phyloP scores from a whole-genome alignment of 2,888 invertebrate species.

The Aromia moschata region DNA sequence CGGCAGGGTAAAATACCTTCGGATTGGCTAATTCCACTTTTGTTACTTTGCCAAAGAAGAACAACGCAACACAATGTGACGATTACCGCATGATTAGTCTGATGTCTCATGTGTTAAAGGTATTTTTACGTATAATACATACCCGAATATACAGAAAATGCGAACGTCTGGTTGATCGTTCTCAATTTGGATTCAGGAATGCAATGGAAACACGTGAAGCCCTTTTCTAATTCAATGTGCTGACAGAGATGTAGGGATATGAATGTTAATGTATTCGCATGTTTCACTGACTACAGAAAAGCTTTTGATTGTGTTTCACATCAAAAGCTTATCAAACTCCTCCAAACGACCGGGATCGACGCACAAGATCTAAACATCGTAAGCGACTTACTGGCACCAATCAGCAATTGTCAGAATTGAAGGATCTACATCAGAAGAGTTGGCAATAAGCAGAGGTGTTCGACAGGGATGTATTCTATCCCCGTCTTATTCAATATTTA shows the following conservation, averaged over 20 bases:
- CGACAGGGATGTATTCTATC: no score
- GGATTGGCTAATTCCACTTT: conserved; percentile 2
- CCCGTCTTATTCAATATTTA: no score
- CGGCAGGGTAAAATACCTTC: no score
- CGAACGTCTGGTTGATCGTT: not conserved
- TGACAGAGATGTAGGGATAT: not conserved
- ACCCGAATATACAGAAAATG: not conserved
- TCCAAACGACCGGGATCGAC: not conserved
- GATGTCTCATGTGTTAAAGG: conserved; percentile 1
- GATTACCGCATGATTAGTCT: conserved; percentile 7
- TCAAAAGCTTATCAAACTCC: not conserved
- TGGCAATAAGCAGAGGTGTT: no score
- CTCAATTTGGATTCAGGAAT: not conserved
- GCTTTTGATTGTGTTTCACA: not conserved
- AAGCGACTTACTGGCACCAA: no score
- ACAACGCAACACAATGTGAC: not conserved
- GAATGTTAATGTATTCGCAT: not conserved
- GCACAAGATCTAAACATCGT: no score
- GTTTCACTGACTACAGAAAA: not conserved
- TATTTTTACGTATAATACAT: not conserved
- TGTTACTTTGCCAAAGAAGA: not conserved
- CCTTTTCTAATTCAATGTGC: not conserved
- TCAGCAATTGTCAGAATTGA: no score
- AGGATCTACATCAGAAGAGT: no score
- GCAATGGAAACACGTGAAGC: not conserved